A percentile compares a stretch with the other conserved stretches of the same genome.
Evolutionary conservation across 2,797 vertebrate genomes (phyloP).

Genomic region (Hippoglossus hippoglossus): DNA sequence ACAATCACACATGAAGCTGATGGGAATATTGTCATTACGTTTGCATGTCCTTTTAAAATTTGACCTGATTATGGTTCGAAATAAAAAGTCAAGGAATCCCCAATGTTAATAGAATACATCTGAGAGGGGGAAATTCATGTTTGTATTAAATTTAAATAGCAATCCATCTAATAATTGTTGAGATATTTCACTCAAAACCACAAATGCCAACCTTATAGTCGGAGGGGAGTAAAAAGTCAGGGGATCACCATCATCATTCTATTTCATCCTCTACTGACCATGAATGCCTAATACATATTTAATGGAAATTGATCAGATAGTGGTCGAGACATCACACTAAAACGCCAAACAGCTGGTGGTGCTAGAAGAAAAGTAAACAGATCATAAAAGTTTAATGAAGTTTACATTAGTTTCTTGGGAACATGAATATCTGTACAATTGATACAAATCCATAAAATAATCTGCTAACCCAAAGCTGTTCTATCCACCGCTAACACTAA

Average conservation of each 20-base stretch:
- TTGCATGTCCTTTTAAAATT: no score
- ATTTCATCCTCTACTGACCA: not conserved
- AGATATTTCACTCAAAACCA: no score
- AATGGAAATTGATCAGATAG: not conserved
- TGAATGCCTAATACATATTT: not conserved
- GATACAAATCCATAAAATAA: not conserved
- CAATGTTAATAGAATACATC: no score
- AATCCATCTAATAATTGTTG: no score
- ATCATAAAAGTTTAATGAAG: not conserved
- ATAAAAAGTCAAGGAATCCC: no score
- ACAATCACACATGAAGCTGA: no score
- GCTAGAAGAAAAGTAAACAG: not conserved
- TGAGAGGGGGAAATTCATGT: no score
- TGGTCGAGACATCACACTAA: not conserved
- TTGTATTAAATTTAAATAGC: no score
- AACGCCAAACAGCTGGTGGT: no score
- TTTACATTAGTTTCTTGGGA: not conserved
- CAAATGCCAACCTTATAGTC: no score
- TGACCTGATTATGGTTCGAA: no score
- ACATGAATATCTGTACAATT: not conserved
- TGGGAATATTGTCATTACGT: no score
- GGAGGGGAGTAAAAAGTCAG: not conserved
- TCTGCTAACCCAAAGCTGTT: slow-evolving; percentile 61
- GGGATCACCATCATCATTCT: not conserved
- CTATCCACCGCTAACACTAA: slow-evolving; percentile 49